A percentile compares a stretch with the other conserved stretches of the same genome.
Evolutionary conservation across 2,888 invertebrate genomes (phyloP).

Genomic region (Cheilosia urbana): DNA sequence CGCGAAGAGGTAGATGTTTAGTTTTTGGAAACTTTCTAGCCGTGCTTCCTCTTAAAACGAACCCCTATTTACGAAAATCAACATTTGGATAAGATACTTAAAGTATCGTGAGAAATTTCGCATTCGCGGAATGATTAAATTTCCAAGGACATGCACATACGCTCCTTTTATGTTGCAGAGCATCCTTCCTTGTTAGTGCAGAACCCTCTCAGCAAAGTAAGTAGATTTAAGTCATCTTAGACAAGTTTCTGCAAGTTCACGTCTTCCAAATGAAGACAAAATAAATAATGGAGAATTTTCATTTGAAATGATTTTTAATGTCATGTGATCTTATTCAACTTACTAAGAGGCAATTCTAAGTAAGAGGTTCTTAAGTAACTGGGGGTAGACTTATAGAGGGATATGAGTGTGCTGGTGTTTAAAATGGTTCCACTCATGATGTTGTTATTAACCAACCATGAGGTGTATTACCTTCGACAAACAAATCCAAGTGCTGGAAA

Average conservation of each 20-base stretch:
- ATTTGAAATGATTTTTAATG: not conserved
- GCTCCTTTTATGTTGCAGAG: not conserved
- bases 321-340: not conserved
- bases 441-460: no score
- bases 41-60: not conserved
- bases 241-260: not conserved
- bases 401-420: no score
- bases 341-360: no score
- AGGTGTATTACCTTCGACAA: no score
- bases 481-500: no score
- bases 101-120: slow-evolving; percentile 6
- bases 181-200: not conserved
- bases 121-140: slow-evolving; percentile 7
- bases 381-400: no score
- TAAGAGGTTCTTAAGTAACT: no score
- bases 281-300: not conserved
- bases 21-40: no score
- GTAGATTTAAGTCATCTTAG: not conserved
- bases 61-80: slow-evolving; percentile 3
- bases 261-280: no score
- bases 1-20: no score
- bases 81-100: not conserved
- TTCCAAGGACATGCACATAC: not conserved
- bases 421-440: no score
- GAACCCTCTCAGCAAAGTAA: not conserved